Base-by-base conservation (phyloP, 2,113 vertebrate genomes). In the Gavia stellata region DNA sequence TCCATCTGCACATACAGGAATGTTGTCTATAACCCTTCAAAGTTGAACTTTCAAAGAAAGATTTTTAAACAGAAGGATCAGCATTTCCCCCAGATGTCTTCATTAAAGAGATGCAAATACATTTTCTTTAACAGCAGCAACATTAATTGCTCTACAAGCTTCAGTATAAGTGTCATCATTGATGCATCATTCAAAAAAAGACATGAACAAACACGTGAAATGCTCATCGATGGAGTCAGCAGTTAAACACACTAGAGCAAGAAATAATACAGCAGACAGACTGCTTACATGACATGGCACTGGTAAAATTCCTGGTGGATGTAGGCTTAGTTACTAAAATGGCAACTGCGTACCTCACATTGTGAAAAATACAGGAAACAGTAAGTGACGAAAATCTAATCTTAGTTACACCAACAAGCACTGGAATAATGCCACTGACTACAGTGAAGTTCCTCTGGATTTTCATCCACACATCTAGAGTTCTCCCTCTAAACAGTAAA, bases 111-210 rank as follows among this genome's bases (percentile, higher is more conserved):
- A 90, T 84, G 90, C 94, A 95, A 96, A 96, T 94, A 89, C n/a
- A 80, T 96, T 95, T 95, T 89, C 75, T 88, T 96, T 91, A 94
- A 52, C 86, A 92, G 90, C 95, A 95, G 73, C 88, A 96, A 92
- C 92, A 96, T 97, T 92, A 97, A 96, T 96, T 97, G 63, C 90
- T 92, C 50, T 81, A 78, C 80, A 66, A 90, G 89, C 81, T 85
- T 78, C 94, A 96, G 73, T 75, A 8, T 67, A 92, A 97, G 86
- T 92, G 72, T 93, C 91, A 88, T 67, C 95, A 66, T 10, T 96
- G 96, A 97, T 72, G 96, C 80, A 95, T 91, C 91, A 88, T 92
- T 86, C 52, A 88, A 31, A 97, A 91, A 94, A 81, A 88, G 56
- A 89, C 40, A 81, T 55, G 87, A 93, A 96, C 90, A 96, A 96